Evolutionary conservation across 2,113 vertebrate genomes (phyloP), one percentile per base, ranked within the genome.

Genomic region (Tachycineta bicolor): DNA sequence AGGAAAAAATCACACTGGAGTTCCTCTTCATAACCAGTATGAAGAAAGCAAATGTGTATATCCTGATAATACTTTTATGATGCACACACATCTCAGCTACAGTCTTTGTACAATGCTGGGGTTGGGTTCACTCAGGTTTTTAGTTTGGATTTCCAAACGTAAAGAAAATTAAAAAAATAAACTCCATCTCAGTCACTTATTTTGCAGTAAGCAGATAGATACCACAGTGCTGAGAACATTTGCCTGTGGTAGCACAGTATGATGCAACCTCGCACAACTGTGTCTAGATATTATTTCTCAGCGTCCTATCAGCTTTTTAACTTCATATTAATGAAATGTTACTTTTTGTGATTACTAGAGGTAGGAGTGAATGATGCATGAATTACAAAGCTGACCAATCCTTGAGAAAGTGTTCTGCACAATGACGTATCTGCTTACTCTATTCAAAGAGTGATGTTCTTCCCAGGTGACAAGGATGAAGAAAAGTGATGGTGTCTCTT

Each of bases 301-400:
- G 21, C 85, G 78, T 82, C 52, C 22, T 75, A 74, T 87, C 50
- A 33, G 19, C 18, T 93, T 87, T 96, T 94, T 49, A 96, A 88
- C 71, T 69, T 44, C 76, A 10, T 23, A 76, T 64, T 92, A 92
- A 91, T 78, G 26, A 94, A 89, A 86, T 69, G 14, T 79, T 88
- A 58, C 62, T 96, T 95, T 73, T 6, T 44, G 73, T 46, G 95
- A 81, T 78, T 82, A 70, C 50, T 91, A 43, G 12, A 91, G 17
- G 23, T 46, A n/a, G 29, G 17, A 64, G 56, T 26, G 78, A 90
- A 85, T 50, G 56, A 55, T 46, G 87, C 83, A 88, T 69, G 90
- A 81, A 93, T 55, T 88, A 85, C 85, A 75, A 43, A 92, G 18
- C 24, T 92, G 83, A 31, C 64, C 53, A 47, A 88, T n/a, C 28